Percentiles rank a stretch among this genome's conserved stretches.
Conservation (phyloP, 2,797 vertebrate species). For the Acipenser oxyrinchus region DNA sequence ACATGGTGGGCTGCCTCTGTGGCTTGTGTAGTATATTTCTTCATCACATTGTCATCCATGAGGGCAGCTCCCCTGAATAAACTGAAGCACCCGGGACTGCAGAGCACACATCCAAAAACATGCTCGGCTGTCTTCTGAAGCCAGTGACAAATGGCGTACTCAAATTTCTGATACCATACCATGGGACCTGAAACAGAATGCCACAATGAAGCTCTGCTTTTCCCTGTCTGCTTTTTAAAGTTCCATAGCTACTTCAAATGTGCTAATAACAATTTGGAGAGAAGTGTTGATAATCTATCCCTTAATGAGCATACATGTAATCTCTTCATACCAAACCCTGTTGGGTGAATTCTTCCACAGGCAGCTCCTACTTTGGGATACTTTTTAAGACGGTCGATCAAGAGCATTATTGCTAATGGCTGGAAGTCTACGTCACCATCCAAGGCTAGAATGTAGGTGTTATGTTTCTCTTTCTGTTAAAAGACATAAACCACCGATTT, state of each 20-base stretch:
- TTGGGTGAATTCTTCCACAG: slow-evolving; percentile 63
- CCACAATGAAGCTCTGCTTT: neutral
- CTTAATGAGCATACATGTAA: too few relatives aligned
- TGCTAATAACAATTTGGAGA: too few relatives aligned
- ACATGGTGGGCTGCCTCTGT: slow-evolving; percentile 46
- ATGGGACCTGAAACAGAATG: slow-evolving; percentile 42
- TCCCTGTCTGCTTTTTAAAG: too few relatives aligned
- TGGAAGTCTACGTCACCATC: slow-evolving; percentile 66
- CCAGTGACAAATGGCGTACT: slow-evolving; percentile 64
- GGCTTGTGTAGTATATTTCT: slow-evolving; percentile 50
- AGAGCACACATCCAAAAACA: slow-evolving; percentile 54
- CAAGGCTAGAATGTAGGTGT: slow-evolving; percentile 57
- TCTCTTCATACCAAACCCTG: slow-evolving; percentile 47
- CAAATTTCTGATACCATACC: slow-evolving; percentile 70
- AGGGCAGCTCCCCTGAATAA: slow-evolving; percentile 56
- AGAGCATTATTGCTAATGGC: slow-evolving; percentile 49
- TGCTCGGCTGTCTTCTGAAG: slow-evolving; percentile 63
- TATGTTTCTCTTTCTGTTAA: slow-evolving; percentile 44
- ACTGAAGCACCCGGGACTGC: slow-evolving; percentile 64
- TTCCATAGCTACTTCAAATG: too few relatives aligned
- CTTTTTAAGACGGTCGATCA: slow-evolving; percentile 53
- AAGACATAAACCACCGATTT: too few relatives aligned
- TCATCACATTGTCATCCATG: slow-evolving; percentile 66
- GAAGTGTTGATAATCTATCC: neutral
- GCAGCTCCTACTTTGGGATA: slow-evolving; percentile 56